Conservation (phyloP, 2,113 vertebrate species). For the Edolisoma coerulescens region DNA sequence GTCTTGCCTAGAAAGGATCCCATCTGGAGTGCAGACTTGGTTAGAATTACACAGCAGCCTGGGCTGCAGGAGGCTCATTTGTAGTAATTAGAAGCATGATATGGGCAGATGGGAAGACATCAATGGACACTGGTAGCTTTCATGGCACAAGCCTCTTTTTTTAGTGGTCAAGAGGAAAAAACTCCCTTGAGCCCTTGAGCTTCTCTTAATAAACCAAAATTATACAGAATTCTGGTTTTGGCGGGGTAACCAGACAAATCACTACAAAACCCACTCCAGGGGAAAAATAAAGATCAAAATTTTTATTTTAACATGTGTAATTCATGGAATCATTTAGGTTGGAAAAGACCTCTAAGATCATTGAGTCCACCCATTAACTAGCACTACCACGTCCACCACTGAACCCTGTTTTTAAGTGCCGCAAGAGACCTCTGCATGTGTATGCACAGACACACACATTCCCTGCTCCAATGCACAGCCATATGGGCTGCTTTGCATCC, state of each 20-base stretch:
- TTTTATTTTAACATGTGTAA: not conserved
- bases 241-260: not conserved
- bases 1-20: not conserved
- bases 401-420: not conserved
- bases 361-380: not conserved
- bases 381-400: not conserved
- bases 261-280: not conserved
- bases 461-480: not conserved
- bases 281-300: not conserved
- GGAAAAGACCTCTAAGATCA: not conserved
- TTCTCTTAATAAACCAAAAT: not conserved
- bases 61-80: conserved; percentile 15
- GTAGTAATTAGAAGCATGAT: conserved; percentile 19
- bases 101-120: not conserved
- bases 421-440: not conserved
- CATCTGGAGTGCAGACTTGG: not conserved
- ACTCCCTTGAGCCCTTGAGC: not conserved
- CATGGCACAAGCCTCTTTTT: not conserved
- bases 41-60: not conserved
- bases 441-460: not conserved
- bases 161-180: not conserved
- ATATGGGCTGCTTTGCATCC: not conserved
- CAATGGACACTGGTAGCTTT: not conserved
- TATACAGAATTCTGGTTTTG: not conserved
- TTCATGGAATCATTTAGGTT: not conserved